These are phyloP conservation scores for Condylura cristata DNA, from an alignment of 2,113 vertebrate species.

Conservation along the genomic window DNA sequence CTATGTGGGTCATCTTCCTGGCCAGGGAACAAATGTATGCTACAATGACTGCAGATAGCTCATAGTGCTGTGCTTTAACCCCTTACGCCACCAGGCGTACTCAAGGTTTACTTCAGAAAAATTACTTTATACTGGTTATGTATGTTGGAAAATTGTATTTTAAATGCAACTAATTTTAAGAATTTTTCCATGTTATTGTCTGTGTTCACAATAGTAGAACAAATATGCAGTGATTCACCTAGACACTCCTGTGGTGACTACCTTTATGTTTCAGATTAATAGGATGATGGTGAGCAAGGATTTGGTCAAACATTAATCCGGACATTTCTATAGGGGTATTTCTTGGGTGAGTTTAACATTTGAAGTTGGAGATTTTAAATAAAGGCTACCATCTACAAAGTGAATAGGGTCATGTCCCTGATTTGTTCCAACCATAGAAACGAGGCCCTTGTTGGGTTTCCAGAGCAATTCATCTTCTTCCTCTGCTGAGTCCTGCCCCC, in stretches of 20 bases:
- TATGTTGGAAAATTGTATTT: not conserved
- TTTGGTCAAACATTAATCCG: not conserved
- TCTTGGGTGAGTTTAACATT: not conserved
- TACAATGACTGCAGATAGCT: too few species aligned
- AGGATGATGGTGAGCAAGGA: not conserved
- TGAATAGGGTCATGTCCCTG: not conserved
- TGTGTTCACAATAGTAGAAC: not conserved
- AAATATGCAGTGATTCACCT: not conserved
- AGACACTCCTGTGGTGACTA: not conserved
- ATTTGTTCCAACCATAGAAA: not conserved
- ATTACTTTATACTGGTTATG: not conserved
- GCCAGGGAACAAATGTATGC: too few species aligned
- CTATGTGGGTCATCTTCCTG: too few species aligned
- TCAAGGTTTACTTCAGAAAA: not conserved
- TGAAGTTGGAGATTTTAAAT: not conserved
- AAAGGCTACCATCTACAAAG: not conserved
- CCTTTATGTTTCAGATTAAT: not conserved
- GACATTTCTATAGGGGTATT: not conserved
- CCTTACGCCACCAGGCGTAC: too few species aligned
- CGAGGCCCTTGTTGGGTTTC: not conserved
- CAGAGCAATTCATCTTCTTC: not conserved
- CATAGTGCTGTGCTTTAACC: too few species aligned
- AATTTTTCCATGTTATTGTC: not conserved
- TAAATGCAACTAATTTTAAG: not conserved
- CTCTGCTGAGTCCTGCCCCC: not conserved